Conservation (phyloP, 2,113 vertebrate genomes). For the Heterochromis multidens region DNA sequence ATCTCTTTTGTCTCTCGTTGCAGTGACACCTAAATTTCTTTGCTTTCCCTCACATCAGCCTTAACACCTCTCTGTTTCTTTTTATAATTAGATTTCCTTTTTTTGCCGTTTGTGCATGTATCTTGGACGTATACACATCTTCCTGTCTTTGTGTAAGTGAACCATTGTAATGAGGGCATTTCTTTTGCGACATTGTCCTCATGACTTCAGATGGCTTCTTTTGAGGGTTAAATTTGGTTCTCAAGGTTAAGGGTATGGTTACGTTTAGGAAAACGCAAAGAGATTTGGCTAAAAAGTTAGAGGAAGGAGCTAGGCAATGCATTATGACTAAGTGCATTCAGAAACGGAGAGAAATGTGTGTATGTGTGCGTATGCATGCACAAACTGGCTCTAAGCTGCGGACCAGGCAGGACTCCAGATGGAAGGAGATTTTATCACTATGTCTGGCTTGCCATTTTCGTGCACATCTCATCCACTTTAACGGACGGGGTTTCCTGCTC, state of each 20-base stretch:
- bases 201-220: not conserved
- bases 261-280: not conserved
- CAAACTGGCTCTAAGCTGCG: constrained; percentile 30
- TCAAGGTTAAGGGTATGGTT: not conserved
- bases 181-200: not conserved
- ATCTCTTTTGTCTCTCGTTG: constrained; percentile 47
- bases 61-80: constrained; percentile 44
- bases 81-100: constrained; percentile 48
- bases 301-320: not conserved
- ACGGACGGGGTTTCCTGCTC: constrained; percentile 45
- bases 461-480: constrained; percentile 62
- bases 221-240: not conserved
- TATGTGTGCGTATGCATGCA: not conserved
- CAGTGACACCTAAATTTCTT: constrained; percentile 19
- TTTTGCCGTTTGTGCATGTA: not conserved
- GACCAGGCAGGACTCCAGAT: constrained; percentile 60
- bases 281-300: not conserved
- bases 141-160: not conserved
- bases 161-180: not conserved
- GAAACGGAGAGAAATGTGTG: not conserved
- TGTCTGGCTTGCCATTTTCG: constrained; percentile 64
- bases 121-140: not conserved
- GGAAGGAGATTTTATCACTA: constrained; percentile 68
- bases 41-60: constrained; percentile 6
- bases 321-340: not conserved